Base-by-base conservation (phyloP, 2,113 vertebrate genomes). In the Saccopteryx leptura region DNA sequence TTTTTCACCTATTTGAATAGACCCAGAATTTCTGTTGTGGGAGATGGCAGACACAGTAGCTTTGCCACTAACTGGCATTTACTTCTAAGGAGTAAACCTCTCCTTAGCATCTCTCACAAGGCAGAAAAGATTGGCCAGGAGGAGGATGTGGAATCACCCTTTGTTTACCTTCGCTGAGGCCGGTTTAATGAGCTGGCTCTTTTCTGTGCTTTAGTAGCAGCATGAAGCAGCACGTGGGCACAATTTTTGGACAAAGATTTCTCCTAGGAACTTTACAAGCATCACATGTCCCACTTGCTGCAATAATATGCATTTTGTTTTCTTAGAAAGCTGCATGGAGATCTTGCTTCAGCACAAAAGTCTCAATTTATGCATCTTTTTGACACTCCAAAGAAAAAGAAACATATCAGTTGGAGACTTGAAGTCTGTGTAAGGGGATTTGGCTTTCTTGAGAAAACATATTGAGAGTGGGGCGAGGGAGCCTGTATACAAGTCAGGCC, bases 231-330 rank as follows among this genome's bases (percentile, higher is more conserved):
- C 88, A 86, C 88, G 68, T 46, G 33, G 68, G 88, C 83, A 68
- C 72, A 24, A 68, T 69, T 82, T 87, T 33, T 46, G 48, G 81
- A 71, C 85, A 56, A 54, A 88, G 95, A 86, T 93, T 94, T 96
- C 93, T 96, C 95, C 10, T 31, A 95, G 93, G 92, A 93, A 94
- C 88, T 95, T 82, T 50, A 50, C 66, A 88, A 76, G 56, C 52
- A 33, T 94, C 71, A 33, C 63, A 80, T 82, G 63, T 96, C 82
- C 94, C 78, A 94, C 91, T 96, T 85, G 74, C 91, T 86, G 63
- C 60, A n/a, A 75, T 82, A 61, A 88, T 88, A 79, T 5, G 24
- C 5, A 69, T 93, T 81, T 82, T 72, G 81, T 88, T 81, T 58
- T 63, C 91, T 88, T 56, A 75, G 80, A 92, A 97, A 95, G 31